These are phyloP conservation scores for Phthorimaea operculella DNA, from an alignment of 1,140 invertebrate genomes.

Conservation along the genomic window DNA sequence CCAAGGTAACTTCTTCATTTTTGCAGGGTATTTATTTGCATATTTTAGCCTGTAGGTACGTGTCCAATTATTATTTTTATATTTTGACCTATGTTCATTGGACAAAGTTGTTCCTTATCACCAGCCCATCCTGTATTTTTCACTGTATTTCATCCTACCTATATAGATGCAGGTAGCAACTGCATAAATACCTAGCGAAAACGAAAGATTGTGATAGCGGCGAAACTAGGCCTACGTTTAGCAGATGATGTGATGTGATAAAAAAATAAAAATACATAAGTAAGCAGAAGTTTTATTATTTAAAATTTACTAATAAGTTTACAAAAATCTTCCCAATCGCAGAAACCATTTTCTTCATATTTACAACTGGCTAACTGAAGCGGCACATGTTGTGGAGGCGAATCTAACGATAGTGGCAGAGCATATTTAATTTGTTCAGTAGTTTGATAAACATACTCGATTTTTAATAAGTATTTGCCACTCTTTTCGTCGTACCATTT, in stretches of 20 bases:
- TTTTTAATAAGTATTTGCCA: slow-evolving; percentile 34
- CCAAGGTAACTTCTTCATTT: too few relatives aligned
- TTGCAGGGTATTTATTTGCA: slow-evolving; percentile 8
- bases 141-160: too few relatives aligned
- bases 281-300: not conserved
- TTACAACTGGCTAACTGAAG: slow-evolving; percentile 38
- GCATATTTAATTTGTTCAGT: slow-evolving; percentile 35
- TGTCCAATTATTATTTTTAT: not conserved
- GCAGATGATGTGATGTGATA: too few relatives aligned
- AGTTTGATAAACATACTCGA: slow-evolving; percentile 47
- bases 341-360: slow-evolving; percentile 34
- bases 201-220: too few relatives aligned
- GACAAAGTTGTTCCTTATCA: too few relatives aligned
- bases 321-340: slow-evolving; percentile 44
- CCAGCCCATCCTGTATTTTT: too few relatives aligned
- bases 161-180: too few relatives aligned
- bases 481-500: slow-evolving; percentile 34
- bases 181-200: too few relatives aligned
- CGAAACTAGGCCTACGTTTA: too few relatives aligned
- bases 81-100: not conserved
- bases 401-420: slow-evolving; percentile 19
- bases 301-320: slow-evolving; percentile 13
- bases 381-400: slow-evolving; percentile 30
- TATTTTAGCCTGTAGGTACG: too few relatives aligned
- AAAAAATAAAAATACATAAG: too few relatives aligned